Evolutionary conservation across 2,797 vertebrate genomes (phyloP).

Genomic region (Pelobates cultripes): DNA sequence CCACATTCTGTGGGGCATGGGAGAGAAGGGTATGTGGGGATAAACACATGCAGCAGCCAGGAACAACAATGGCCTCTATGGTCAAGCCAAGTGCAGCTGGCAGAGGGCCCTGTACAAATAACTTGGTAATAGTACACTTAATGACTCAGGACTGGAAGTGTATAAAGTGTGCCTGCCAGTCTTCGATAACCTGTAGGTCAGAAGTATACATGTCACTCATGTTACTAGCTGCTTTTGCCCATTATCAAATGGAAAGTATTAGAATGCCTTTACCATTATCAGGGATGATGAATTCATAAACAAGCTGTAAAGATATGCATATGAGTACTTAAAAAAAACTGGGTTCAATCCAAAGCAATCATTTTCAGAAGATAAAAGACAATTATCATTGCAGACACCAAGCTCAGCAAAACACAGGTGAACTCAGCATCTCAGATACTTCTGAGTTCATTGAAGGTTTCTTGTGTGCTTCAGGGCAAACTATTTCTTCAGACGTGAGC

Average conservation of each 20-base stretch:
- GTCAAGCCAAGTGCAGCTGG: slow-evolving; percentile 25
- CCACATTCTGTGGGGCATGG: slow-evolving; percentile 11
- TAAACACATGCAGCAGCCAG: slow-evolving; percentile 25
- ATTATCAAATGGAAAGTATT: background rate
- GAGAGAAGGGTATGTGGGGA: slow-evolving; percentile 15
- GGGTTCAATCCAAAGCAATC: too few species aligned
- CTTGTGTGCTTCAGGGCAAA: too few species aligned
- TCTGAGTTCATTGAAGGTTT: too few species aligned
- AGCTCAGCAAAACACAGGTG: too few species aligned
- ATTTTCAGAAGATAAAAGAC: too few species aligned
- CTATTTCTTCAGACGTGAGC: too few species aligned
- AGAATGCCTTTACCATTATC: background rate
- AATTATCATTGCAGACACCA: too few species aligned
- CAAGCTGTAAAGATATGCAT: too few species aligned
- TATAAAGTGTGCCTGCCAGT: slow-evolving; percentile 9
- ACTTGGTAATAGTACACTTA: slow-evolving; percentile 4
- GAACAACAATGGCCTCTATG: slow-evolving; percentile 37
- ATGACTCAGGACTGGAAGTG: slow-evolving; percentile 25
- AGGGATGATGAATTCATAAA: too few species aligned
- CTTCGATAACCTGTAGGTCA: slow-evolving; percentile 21
- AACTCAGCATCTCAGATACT: too few species aligned
- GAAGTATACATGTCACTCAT: background rate
- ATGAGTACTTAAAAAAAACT: too few species aligned
- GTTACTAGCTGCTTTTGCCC: too few species aligned
- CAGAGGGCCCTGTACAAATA: slow-evolving; percentile 23